phyloP scores from a whole-genome alignment of 2,113 vertebrate genomes.

The Neotoma lepida region DNA sequence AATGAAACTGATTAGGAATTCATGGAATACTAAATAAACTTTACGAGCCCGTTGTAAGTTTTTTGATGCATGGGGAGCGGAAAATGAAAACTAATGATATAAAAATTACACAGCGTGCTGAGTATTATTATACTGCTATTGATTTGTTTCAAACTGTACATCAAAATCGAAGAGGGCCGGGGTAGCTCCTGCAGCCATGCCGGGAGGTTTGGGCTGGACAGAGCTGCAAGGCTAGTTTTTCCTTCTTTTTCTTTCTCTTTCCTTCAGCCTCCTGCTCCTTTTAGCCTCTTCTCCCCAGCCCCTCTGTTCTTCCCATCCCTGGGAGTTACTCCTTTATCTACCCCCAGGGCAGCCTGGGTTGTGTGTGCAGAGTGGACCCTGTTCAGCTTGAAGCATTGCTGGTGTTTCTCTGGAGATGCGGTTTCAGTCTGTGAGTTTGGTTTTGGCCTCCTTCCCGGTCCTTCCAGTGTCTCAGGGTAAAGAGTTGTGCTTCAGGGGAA shows the following conservation, averaged over 20 bases:
- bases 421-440: background rate
- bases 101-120: slow-evolving; percentile 98
- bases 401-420: background rate
- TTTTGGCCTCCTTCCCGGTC: background rate
- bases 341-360: background rate
- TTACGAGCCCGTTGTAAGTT: slow-evolving; percentile 94
- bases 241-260: slow-evolving; percentile 35
- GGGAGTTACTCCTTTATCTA: background rate
- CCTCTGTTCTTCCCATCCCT: background rate
- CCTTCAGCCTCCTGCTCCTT: slow-evolving; percentile 18
- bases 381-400: background rate
- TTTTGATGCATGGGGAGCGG: slow-evolving; percentile 94
- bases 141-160: slow-evolving; percentile 99
- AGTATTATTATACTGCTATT: slow-evolving; percentile 98
- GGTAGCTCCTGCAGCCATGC: slow-evolving; percentile 83
- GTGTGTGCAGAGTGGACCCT: background rate
- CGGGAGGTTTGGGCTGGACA: slow-evolving; percentile 83
- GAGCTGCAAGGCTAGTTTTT: slow-evolving; percentile 65
- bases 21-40: slow-evolving; percentile 99
- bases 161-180: slow-evolving; percentile 90
- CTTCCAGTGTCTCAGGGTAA: background rate
- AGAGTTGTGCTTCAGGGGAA: background rate
- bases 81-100: slow-evolving; percentile 97
- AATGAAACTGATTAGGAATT: slow-evolving; percentile 99
- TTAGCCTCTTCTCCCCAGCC: background rate